phyloP scores from a whole-genome alignment of 2,888 invertebrate genomes.

The Liposcelis brunnea region DNA sequence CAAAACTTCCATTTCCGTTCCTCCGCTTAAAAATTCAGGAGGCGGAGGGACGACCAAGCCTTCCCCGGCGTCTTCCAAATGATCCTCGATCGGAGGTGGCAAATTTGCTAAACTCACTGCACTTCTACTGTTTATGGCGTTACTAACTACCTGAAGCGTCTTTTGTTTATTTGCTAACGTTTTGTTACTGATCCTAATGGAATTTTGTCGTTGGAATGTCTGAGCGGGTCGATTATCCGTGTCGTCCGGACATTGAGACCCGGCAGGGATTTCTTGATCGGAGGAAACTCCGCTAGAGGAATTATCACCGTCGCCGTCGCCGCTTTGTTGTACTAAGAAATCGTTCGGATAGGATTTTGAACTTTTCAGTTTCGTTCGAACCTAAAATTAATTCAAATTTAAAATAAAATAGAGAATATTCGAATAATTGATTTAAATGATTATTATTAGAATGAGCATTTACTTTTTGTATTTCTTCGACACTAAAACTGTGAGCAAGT shows the following conservation, averaged over 20 bases:
- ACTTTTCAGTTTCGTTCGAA: conserved; percentile 64
- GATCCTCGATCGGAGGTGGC: conserved; percentile 59
- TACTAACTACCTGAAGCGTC: conserved; percentile 13
- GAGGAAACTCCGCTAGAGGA: conserved; percentile 78
- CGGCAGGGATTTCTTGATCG: conserved; percentile 55
- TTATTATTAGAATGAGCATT: not conserved
- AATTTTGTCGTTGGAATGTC: conserved; percentile 42
- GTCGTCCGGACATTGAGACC: conserved; percentile 26
- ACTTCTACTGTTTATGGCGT: conserved; percentile 23
- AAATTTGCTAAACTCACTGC: conserved; percentile 62
- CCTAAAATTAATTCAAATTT: too few species aligned
- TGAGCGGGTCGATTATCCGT: conserved; percentile 30
- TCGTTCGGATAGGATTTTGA: conserved; percentile 79
- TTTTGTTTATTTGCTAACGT: conserved; percentile 13
- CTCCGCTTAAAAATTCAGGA: conserved; percentile 30
- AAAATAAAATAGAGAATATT: not conserved
- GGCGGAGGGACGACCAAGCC: conserved; percentile 41
- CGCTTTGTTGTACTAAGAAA: conserved; percentile 33
- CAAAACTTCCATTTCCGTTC: conserved; percentile 34
- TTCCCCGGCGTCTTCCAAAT: conserved; percentile 42
- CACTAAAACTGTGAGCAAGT: conserved; percentile 69
- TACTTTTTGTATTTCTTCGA: conserved; percentile 69
- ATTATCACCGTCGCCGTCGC: conserved; percentile 63
- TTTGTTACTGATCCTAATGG: conserved; percentile 19
- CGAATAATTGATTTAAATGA: not conserved